phyloP scores from a whole-genome alignment of 2,888 invertebrate species.

The Exephanes ischioxanthus region DNA sequence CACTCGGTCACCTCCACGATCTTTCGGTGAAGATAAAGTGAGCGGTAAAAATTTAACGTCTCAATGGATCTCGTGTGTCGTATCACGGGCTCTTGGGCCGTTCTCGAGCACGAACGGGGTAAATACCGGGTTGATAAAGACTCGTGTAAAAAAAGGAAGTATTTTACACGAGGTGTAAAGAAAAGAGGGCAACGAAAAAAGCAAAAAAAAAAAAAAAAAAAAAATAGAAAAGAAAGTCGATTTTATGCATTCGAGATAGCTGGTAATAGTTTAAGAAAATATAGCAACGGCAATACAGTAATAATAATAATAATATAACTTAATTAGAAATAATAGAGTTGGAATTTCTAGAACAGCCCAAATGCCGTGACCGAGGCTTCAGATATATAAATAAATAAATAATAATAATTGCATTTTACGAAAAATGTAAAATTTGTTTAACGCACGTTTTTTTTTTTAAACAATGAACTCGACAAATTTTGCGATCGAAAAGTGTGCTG shows the following conservation, averaged over 20 bases:
- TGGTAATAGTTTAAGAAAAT: not conserved
- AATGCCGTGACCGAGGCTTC: too few species aligned
- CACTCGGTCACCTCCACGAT: conserved; percentile 19
- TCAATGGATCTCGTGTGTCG: not conserved
- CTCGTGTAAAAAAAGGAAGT: not conserved
- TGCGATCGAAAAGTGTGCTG: too few species aligned
- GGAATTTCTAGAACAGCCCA: too few species aligned
- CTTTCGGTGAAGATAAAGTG: conserved; percentile 10
- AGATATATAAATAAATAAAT: too few species aligned
- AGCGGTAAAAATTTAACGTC: conserved; percentile 17
- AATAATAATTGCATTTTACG: too few species aligned
- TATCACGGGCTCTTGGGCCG: not conserved
- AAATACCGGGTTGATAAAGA: not conserved
- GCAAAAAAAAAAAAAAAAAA: not conserved
- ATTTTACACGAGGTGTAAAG: not conserved
- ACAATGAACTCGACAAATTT: too few species aligned
- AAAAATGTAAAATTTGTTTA: too few species aligned
- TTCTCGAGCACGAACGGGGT: not conserved
- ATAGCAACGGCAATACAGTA: too few species aligned
- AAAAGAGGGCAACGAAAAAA: not conserved
- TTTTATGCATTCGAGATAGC: not conserved
- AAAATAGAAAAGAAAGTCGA: not conserved
- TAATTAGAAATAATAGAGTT: too few species aligned
- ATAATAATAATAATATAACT: too few species aligned
- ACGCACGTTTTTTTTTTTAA: too few species aligned